These are phyloP conservation scores for Odontesthes bonariensis DNA, from an alignment of 2,113 vertebrate genomes.

Conservation along the genomic window DNA sequence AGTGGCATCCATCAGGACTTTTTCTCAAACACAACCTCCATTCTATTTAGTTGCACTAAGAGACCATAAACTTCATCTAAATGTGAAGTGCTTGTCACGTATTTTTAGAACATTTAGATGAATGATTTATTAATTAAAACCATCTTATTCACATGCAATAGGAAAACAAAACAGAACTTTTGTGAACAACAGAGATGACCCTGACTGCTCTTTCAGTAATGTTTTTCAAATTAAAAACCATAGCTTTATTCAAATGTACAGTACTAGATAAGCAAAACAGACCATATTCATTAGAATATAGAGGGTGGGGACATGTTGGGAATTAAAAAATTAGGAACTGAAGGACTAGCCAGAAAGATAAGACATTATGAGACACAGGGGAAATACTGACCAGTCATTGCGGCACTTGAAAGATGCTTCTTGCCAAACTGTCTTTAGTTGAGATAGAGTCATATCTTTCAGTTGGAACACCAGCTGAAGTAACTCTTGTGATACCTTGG, in stretches of 20 bases:
- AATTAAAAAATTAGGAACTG: background rate
- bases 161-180: too few relatives aligned
- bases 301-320: background rate
- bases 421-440: conserved; percentile 82
- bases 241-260: too few relatives aligned
- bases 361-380: background rate
- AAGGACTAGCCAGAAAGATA: background rate
- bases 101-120: background rate
- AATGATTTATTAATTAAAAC: background rate
- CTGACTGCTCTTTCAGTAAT: too few relatives aligned
- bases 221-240: too few relatives aligned
- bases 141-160: background rate
- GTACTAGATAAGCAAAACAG: too few relatives aligned
- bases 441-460: conserved; percentile 74
- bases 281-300: too few relatives aligned
- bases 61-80: background rate
- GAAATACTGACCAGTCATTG: conserved; percentile 84
- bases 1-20: too few relatives aligned
- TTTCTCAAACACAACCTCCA: background rate
- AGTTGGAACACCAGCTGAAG: conserved; percentile 84
- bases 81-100: background rate
- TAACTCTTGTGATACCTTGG: conserved; percentile 83
- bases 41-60: background rate
- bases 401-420: conserved; percentile 85
- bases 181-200: too few relatives aligned